These are phyloP conservation scores for Pollenia labialis DNA, from an alignment of 2,888 invertebrate genomes.

Conservation along the genomic window DNA sequence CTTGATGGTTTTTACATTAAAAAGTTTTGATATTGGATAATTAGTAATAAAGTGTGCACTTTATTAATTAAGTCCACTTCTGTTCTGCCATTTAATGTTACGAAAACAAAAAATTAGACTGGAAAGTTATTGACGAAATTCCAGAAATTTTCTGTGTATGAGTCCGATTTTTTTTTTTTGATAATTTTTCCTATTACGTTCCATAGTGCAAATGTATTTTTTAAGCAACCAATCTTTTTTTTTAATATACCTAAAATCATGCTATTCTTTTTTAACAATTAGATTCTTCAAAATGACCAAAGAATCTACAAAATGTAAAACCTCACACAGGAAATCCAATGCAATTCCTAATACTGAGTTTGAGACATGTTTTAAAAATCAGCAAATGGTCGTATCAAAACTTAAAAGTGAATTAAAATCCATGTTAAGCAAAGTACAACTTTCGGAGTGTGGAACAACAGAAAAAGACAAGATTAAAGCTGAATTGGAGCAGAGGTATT, in stretches of 20 bases:
- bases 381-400: conserved; percentile 12
- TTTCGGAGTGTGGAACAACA: conserved; percentile 22
- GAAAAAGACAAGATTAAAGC: conserved; percentile 63
- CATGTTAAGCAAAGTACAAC: conserved; percentile 28
- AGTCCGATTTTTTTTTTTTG: not conserved
- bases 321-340: conserved; percentile 28
- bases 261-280: conserved; percentile 22
- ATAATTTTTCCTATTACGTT: not conserved
- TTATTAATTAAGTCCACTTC: too few species aligned
- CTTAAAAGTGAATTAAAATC: conserved; percentile 46
- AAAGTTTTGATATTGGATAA: too few species aligned
- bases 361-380: conserved; percentile 56
- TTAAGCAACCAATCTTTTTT: not conserved
- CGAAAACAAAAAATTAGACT: not conserved
- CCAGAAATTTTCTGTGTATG: too few species aligned
- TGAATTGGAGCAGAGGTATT: conserved; percentile 68
- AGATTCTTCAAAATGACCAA: conserved; percentile 62
- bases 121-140: too few species aligned
- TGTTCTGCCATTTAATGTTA: too few species aligned
- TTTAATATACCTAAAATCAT: conserved; percentile 50
- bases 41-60: too few species aligned
- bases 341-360: conserved; percentile 1
- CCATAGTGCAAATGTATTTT: conserved; percentile 3
- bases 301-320: conserved; percentile 39
- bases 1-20: too few species aligned